These are phyloP conservation scores for Meriones unguiculatus DNA, from an alignment of 2,113 vertebrate genomes.

Conservation along the genomic window DNA sequence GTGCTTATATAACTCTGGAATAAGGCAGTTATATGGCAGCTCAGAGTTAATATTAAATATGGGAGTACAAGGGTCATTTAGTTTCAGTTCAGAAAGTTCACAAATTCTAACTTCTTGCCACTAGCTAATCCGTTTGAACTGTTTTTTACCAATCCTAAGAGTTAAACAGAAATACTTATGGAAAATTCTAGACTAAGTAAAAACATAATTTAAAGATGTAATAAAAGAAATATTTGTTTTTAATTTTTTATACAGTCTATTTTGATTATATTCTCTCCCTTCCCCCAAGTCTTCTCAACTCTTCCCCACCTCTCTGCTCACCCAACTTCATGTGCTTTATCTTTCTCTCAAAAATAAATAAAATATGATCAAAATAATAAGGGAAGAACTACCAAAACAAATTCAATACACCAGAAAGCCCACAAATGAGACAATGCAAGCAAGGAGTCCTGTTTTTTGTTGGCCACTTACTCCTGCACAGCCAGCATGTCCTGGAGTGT, in stretches of 20 bases:
- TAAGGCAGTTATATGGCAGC: slow-evolving; percentile 62
- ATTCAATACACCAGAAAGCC: neutral
- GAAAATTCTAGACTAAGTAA: slow-evolving; percentile 9
- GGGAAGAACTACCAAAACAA: neutral
- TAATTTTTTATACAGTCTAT: no score
- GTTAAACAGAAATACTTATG: slow-evolving; percentile 54
- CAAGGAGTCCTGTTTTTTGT: neutral
- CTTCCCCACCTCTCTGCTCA: neutral
- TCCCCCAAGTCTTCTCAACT: neutral
- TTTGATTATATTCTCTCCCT: neutral
- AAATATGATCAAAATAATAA: neutral
- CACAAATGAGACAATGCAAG: neutral
- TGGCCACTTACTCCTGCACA: neutral
- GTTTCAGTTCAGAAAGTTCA: slow-evolving; percentile 76
- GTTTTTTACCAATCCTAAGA: slow-evolving; percentile 25
- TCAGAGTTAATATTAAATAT: slow-evolving; percentile 78
- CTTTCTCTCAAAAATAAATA: neutral
- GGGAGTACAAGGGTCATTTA: slow-evolving; percentile 73
- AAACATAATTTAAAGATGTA: neutral
- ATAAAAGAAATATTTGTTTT: slow-evolving; percentile 1
- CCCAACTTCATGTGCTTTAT: neutral
- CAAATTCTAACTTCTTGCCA: neutral
- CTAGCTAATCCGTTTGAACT: neutral
- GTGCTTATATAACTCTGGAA: neutral
- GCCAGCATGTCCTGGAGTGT: neutral